Evolutionary conservation across 2,797 vertebrate genomes (phyloP).

Genomic region (Anableps anableps): DNA sequence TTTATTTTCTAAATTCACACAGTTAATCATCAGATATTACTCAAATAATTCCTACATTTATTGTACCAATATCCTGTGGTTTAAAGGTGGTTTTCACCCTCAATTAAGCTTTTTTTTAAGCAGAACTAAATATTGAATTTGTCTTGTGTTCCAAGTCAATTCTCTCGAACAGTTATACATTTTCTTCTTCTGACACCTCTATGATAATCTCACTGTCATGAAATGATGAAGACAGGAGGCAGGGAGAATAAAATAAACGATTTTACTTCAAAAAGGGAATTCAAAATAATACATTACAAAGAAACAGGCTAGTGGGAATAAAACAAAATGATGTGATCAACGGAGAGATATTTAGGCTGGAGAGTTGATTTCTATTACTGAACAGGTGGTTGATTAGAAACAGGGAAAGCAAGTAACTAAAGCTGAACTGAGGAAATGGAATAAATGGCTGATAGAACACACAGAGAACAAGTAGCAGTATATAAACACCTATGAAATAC

Average conservation of each 20-base stretch:
- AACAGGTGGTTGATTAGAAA: background rate
- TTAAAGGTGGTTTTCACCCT: background rate
- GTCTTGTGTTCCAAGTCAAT: background rate
- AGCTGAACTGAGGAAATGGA: background rate
- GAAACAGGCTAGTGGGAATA: background rate
- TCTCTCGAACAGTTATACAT: background rate
- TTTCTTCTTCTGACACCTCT: background rate
- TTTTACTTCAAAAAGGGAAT: background rate
- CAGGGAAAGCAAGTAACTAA: background rate
- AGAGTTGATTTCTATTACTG: background rate
- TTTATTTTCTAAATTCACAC: background rate
- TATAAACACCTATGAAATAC: background rate
- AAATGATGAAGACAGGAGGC: background rate
- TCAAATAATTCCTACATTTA: background rate
- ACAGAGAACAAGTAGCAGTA: background rate
- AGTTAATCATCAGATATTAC: background rate
- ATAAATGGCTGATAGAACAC: background rate
- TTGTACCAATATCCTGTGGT: background rate
- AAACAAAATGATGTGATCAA: background rate
- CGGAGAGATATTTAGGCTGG: background rate
- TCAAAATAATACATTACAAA: background rate
- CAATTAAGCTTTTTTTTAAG: background rate
- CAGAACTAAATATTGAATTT: background rate
- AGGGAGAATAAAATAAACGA: background rate
- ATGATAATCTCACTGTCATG: background rate